Percentiles rank a stretch among this genome's conserved stretches.
Evolutionary conservation across 2,797 vertebrate species (phyloP).

Genomic region (Balearica regulorum): DNA sequence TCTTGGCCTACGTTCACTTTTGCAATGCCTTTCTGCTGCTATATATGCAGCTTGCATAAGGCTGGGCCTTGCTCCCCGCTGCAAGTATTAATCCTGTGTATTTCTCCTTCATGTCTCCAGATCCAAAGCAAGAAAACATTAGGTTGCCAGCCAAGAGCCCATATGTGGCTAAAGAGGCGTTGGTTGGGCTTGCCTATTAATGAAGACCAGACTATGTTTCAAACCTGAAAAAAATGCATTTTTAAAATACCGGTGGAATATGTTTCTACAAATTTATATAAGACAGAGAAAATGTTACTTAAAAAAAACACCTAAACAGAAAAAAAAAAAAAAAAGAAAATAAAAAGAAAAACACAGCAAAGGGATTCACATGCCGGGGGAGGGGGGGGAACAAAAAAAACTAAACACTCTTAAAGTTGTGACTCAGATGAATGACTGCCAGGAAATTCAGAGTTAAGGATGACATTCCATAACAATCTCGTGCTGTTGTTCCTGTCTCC

Average conservation of each 20-base stretch:
- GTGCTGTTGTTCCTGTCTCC: background rate
- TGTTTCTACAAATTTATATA: background rate
- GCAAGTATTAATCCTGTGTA: background rate
- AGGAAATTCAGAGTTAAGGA: background rate
- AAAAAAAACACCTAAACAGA: background rate
- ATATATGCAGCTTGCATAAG: background rate
- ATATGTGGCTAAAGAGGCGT: background rate
- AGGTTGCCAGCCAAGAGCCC: background rate
- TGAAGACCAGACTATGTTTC: background rate
- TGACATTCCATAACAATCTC: background rate
- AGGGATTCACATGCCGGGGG: accelerated
- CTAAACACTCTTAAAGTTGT: background rate
- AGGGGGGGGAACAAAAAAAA: background rate
- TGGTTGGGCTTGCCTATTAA: background rate
- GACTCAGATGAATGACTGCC: background rate
- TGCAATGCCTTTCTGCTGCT: background rate
- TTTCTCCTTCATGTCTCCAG: background rate
- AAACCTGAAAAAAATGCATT: background rate
- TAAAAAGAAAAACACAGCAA: background rate
- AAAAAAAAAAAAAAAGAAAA: background rate
- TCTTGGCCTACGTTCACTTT: background rate
- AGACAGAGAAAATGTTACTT: background rate
- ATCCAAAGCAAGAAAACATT: background rate
- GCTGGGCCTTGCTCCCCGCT: background rate
- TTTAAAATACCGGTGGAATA: background rate